phyloP scores from a whole-genome alignment of 2,888 invertebrate species.

The Nephrotoma flavescens region DNA sequence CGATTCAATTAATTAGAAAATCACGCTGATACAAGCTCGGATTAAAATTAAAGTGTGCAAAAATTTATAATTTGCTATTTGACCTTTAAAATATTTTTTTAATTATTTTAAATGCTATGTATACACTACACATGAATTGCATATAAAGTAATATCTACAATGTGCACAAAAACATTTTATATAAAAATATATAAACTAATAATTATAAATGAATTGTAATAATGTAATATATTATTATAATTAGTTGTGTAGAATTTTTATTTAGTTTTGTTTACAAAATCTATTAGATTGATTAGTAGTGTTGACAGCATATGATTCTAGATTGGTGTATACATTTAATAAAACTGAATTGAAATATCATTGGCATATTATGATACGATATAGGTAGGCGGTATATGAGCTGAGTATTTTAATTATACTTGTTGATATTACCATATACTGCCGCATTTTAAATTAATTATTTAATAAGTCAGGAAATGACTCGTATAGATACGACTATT shows the following conservation, averaged over 20 bases:
- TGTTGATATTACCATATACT: neutral
- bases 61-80: neutral
- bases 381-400: neutral
- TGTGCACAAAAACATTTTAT: neutral
- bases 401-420: neutral
- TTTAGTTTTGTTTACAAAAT: neutral
- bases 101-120: neutral
- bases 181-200: neutral
- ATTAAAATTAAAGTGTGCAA: neutral
- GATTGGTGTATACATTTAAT: neutral
- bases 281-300: neutral
- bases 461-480: too few relatives aligned
- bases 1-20: neutral
- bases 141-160: neutral
- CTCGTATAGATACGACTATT: too few relatives aligned
- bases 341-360: neutral
- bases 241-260: neutral
- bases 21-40: neutral
- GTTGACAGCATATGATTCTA: neutral
- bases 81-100: neutral
- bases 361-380: neutral
- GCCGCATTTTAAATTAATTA: too few relatives aligned
- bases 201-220: neutral
- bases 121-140: neutral
- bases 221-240: neutral